Conservation (phyloP, 2,797 vertebrate species). For the Lemur catta region DNA sequence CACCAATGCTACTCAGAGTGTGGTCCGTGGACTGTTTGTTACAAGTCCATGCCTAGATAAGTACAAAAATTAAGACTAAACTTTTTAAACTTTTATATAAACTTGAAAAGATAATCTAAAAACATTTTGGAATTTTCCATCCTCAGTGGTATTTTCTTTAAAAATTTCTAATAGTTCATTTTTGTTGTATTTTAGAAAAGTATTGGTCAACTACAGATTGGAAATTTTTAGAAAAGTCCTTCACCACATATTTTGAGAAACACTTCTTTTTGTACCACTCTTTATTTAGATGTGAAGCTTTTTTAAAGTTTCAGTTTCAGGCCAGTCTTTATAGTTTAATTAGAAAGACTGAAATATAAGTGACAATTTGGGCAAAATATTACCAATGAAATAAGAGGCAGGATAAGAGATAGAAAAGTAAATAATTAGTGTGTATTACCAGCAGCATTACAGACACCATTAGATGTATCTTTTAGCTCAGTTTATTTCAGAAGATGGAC, state of each 20-base stretch:
- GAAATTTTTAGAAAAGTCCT: constrained; percentile 27
- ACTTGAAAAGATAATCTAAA: neutral
- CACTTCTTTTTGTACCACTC: neutral
- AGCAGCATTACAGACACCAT: neutral
- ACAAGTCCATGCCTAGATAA: neutral
- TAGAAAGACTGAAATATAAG: constrained; percentile 10
- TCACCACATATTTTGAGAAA: neutral
- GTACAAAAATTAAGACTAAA: neutral
- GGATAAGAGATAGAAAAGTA: neutral
- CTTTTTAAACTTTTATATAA: neutral
- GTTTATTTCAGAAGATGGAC: neutral
- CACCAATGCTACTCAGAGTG: neutral
- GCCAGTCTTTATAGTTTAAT: neutral
- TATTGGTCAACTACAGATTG: neutral
- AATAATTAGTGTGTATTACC: neutral
- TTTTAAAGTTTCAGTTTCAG: constrained; percentile 6
- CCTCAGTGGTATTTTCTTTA: neutral
- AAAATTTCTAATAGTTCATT: neutral
- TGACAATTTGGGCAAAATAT: neutral
- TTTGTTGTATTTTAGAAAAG: constrained; percentile 16
- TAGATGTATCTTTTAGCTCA: neutral
- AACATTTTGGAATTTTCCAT: neutral
- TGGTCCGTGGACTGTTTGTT: neutral
- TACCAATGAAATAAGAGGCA: neutral
- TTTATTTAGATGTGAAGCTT: neutral